phyloP scores from a whole-genome alignment of 1,140 invertebrate species.

The Bombus sylvicola region DNA sequence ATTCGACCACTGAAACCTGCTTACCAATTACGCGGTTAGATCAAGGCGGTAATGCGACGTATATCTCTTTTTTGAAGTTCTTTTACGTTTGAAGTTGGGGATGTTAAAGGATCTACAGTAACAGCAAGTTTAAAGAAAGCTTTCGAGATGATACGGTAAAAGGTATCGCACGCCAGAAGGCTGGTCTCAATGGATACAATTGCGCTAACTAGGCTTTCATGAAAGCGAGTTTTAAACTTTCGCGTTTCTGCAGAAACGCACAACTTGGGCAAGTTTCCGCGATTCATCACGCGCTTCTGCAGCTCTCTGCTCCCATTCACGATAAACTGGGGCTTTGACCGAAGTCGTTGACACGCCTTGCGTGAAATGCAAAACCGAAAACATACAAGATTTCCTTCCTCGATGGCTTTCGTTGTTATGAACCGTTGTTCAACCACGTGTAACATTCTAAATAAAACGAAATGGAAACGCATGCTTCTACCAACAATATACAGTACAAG shows the following conservation, averaged over 20 bases:
- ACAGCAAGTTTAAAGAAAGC: background rate
- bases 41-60: too few species aligned
- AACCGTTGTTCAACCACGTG: background rate
- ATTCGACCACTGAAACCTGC: too few species aligned
- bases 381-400: background rate
- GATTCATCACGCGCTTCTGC: slow-evolving; percentile 34
- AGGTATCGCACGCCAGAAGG: background rate
- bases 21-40: too few species aligned
- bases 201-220: slow-evolving; percentile 22
- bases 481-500: background rate
- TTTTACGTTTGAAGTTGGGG: background rate
- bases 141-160: slow-evolving; percentile 1
- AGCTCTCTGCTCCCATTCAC: slow-evolving; percentile 3
- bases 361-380: slow-evolving; percentile 30
- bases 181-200: slow-evolving; percentile 1
- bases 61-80: too few species aligned
- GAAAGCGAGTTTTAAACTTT: slow-evolving; percentile 45
- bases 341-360: background rate
- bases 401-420: background rate
- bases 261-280: slow-evolving; percentile 29
- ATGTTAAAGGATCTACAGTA: background rate
- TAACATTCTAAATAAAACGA: background rate
- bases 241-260: slow-evolving; percentile 9
- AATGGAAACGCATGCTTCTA: background rate
- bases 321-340: slow-evolving; percentile 25